Base-by-base conservation (phyloP, 2,797 vertebrate genomes). In the Falco berigora region DNA sequence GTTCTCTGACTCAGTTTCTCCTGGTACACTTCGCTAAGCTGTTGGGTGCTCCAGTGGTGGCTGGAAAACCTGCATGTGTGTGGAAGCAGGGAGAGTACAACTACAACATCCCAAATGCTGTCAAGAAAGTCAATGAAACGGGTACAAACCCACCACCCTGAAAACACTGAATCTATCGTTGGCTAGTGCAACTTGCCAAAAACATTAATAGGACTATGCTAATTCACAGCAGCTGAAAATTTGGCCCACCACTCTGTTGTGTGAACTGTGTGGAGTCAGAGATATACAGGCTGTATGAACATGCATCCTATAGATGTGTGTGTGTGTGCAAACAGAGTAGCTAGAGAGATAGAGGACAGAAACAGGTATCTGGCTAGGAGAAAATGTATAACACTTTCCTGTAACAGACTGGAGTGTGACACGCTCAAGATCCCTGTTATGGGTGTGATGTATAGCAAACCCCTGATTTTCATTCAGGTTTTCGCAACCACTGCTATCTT, bases 401-500 rank as follows among this genome's bases (percentile, higher is more conserved):
- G 36, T 34, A 64, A 20, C 53, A 77, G 58, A 24, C 56, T 40
- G 34, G 32, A 85, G 22, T 9, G 38, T 52, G 58, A 30, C 50
- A 86, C 12, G 5, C 22, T 77, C 16, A 14, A 78, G 50, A 67
- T 61, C 23, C 55, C 23, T 5, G 11, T 49, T 69, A 23, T 0
- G 2, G 44, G 15, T 56, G 40, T 1, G 15, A 32, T 9, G 52
- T 30, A 47, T 56, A 72, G 50, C 63, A 84, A 73, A 3, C 4
- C 46, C 49, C 62, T 86, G 44, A 68, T 95, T 94, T 91, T 91
- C 82, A 93, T 89, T 86, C 92, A 81, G 87, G 75, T 72, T 96
- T 97, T 86, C 5, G 5, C 96, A 92, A 93, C 67, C 94, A 53
- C 86, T 95, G 96, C 97, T 98, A 88, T 98, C 93, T 96, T 97